Base-by-base conservation (phyloP, 2,113 vertebrate species). In the Beaufortia kweichowensis region DNA sequence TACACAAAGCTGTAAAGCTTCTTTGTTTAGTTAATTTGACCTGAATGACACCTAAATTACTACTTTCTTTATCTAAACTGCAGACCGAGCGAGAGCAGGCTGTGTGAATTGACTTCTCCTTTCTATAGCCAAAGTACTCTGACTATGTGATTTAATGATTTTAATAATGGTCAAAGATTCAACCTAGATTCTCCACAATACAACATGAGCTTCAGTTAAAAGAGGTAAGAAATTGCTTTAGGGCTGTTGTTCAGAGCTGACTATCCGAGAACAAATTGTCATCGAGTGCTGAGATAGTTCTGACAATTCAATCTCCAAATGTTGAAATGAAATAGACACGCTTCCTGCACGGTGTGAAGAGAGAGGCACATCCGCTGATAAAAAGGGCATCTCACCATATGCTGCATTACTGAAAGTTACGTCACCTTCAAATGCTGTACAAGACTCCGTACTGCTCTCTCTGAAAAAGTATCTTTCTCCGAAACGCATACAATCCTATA, bases 151-250 rank as follows among this genome's bases (percentile, higher is more conserved):
- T 10, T n/a, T 23, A 50, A 21, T 31, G 62, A 77, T 67, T 76
- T 24, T 35, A 64, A 46, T 19, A 72, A 66, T 63, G 62, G 57
- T 55, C 73, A 72, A 81, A 78, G 64, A 78, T 81, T 78, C 75
- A 71, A 55, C 74, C 59, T 65, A 53, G 50, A 75, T 53, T 56
- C 26, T 31, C 48, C 10, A 75, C 77, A 48, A 71, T 74, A 60
- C 29, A 78, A 43, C n/a, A 41, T 21, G 24, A 60, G 72, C 39
- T 24, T 35, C 26, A 35, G 50, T 50, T 21, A 4, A 75, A 35
- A 46, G 15, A 71, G 23, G 12, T 29, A 56, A 56, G n/a, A 78
- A 78, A 72, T 62, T 62, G 55, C 79, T 56, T 61, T 17, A 33
- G 67, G 76, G 60, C 46, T 81, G 66, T 75, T 75, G 64, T 17